These are phyloP conservation scores for Tolmerus cingulatus DNA, from an alignment of 2,888 invertebrate species.

Conservation along the genomic window DNA sequence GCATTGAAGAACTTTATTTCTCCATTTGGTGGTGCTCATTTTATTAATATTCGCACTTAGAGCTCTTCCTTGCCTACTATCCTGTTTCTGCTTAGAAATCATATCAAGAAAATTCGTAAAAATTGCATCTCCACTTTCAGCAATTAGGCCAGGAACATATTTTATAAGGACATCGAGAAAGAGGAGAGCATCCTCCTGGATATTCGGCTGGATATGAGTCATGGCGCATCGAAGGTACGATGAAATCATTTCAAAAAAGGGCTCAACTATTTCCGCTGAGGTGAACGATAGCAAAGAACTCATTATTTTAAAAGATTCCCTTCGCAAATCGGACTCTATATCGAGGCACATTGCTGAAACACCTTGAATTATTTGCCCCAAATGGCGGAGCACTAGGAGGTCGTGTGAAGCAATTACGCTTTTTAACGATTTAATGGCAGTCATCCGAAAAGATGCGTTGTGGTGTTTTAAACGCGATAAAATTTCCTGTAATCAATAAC, in stretches of 20 bases:
- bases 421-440: conserved; percentile 57
- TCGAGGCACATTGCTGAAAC: conserved; percentile 76
- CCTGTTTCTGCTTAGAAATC: conserved; percentile 77
- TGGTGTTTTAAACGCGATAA: conserved; percentile 66
- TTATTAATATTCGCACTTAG: conserved; percentile 75
- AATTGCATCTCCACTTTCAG: conserved; percentile 73
- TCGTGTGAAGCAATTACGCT: conserved; percentile 63
- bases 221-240: conserved; percentile 87
- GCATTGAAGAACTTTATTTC: conserved; percentile 76
- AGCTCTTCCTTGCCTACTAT: conserved; percentile 72
- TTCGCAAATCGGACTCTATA: conserved; percentile 69
- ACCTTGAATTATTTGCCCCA: conserved; percentile 74
- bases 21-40: conserved; percentile 80
- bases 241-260: conserved; percentile 79
- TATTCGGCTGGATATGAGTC: conserved; percentile 83
- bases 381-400: conserved; percentile 65
- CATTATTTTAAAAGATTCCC: conserved; percentile 65
- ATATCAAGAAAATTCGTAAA: conserved; percentile 83
- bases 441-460: conserved; percentile 59
- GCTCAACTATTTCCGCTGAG: conserved; percentile 57
- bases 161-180: conserved; percentile 80
- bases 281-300: conserved; percentile 56
- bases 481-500: conserved; percentile 54
- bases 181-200: conserved; percentile 84
- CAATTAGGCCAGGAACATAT: conserved; percentile 72